Conservation (phyloP, 2,113 vertebrate genomes). For the Australoheros scitulus region DNA sequence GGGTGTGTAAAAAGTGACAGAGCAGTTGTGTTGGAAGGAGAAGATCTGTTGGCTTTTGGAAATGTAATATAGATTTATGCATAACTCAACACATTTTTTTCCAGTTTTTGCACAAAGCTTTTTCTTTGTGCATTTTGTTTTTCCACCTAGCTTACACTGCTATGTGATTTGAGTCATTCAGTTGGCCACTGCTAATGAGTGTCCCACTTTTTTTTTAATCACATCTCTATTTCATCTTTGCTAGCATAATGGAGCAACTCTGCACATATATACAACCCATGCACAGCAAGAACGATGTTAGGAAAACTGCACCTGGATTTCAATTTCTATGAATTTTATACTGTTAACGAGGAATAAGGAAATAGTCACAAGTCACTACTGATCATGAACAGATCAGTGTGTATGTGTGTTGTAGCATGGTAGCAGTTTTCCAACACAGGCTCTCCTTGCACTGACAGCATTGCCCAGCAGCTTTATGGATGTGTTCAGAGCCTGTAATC, state of each 20-base stretch:
- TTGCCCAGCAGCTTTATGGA: too few relatives aligned
- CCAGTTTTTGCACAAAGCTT: not conserved
- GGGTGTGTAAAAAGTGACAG: not conserved
- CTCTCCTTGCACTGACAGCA: too few relatives aligned
- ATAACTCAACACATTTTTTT: not conserved
- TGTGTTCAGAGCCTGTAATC: too few relatives aligned
- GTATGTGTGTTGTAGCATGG: too few relatives aligned
- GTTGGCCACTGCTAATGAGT: not conserved
- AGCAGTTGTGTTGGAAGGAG: not conserved
- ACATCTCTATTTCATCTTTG: not conserved
- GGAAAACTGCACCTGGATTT: not conserved
- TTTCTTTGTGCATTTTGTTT: not conserved
- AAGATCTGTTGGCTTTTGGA: not conserved
- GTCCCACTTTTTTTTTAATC: not conserved
- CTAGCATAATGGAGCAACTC: not conserved
- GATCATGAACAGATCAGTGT: too few relatives aligned
- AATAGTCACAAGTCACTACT: too few relatives aligned
- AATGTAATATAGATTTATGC: not conserved
- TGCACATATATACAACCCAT: not conserved
- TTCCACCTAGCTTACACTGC: not conserved
- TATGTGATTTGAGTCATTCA: not conserved
- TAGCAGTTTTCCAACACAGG: too few relatives aligned
- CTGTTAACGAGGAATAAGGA: rapidly evolving
- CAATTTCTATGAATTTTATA: not conserved
- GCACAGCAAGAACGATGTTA: not conserved